These are phyloP conservation scores for Formica selysi DNA, from an alignment of 1,140 invertebrate species.

Conservation along the genomic window DNA sequence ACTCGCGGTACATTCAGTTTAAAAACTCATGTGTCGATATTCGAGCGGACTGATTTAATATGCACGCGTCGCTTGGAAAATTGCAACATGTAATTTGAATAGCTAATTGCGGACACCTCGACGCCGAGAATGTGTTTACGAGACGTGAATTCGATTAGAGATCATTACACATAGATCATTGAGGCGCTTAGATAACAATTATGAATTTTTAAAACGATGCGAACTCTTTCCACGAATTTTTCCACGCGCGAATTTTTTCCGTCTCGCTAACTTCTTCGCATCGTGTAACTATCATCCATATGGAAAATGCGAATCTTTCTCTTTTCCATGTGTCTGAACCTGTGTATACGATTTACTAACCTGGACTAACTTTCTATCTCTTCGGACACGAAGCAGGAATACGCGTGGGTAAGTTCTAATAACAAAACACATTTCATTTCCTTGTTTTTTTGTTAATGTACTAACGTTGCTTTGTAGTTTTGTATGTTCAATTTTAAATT, in stretches of 20 bases:
- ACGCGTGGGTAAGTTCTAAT: conserved; percentile 84
- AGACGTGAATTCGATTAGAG: conserved; percentile 10
- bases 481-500: background rate
- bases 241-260: background rate
- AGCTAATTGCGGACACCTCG: conserved; percentile 14
- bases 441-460: background rate
- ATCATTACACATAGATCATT: background rate
- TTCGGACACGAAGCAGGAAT: conserved; percentile 83
- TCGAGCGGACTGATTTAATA: background rate
- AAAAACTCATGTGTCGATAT: background rate
- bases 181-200: background rate
- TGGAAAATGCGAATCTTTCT: conserved; percentile 60
- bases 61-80: conserved; percentile 40
- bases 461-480: conserved; percentile 14
- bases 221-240: conserved; percentile 20
- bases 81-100: conserved; percentile 61
- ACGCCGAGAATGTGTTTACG: conserved; percentile 16
- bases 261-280: conserved; percentile 47
- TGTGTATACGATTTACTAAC: conserved; percentile 81
- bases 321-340: conserved; percentile 75
- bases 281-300: conserved; percentile 55
- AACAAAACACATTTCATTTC: background rate
- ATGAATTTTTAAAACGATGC: background rate
- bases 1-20: background rate
- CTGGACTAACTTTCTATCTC: conserved; percentile 81